phyloP scores from a whole-genome alignment of 2,888 invertebrate genomes.

The Drosophila koepferae region DNA sequence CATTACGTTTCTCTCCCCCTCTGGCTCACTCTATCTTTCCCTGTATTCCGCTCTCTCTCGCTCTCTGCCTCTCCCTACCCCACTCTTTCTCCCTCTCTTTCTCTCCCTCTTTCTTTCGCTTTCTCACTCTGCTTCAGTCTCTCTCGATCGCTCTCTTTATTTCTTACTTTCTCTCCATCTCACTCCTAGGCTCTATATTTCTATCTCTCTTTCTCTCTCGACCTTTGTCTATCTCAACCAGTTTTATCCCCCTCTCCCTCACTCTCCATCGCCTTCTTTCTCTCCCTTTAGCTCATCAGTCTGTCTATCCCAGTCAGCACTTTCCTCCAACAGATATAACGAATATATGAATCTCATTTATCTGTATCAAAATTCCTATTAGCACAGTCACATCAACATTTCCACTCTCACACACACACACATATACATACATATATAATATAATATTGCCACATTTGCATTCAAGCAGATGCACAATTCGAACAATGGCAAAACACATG shows the following conservation, averaged over 20 bases:
- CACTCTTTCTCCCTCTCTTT: neutral
- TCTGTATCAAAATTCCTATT: neutral
- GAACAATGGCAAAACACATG: slow-evolving; percentile 9
- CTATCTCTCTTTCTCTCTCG: neutral
- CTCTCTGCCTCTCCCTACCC: neutral
- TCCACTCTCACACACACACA: neutral
- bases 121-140: too few species aligned
- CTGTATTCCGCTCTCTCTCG: neutral
- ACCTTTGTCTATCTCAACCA: neutral
- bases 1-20: neutral
- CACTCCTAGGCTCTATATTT: neutral
- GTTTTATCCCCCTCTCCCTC: neutral
- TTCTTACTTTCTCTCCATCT: too few species aligned
- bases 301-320: neutral
- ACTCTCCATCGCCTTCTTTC: neutral
- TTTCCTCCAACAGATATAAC: neutral
- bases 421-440: neutral
- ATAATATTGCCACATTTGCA: neutral
- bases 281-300: too few species aligned
- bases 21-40: neutral
- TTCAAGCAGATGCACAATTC: slow-evolving; percentile 10
- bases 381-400: slow-evolving; percentile 2
- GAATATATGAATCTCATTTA: neutral
- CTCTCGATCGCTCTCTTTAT: too few species aligned
- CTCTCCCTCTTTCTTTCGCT: too few species aligned